phyloP scores from a whole-genome alignment of 2,888 invertebrate species.

The Cryptus armator region DNA sequence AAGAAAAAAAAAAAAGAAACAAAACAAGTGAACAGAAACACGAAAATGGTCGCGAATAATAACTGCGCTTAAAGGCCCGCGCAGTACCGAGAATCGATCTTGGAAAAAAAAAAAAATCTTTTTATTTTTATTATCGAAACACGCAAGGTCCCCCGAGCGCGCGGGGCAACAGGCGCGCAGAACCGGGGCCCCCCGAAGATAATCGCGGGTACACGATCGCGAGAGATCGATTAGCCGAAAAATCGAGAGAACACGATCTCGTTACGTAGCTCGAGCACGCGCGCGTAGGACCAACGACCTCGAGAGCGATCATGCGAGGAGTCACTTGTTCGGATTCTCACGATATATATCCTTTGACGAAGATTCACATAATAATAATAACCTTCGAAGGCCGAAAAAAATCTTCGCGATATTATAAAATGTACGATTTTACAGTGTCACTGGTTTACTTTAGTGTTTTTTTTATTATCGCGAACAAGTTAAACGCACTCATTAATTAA shows the following conservation, averaged over 20 bases:
- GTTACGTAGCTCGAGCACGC: constrained; percentile 57
- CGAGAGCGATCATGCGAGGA: constrained; percentile 26
- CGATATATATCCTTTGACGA: constrained; percentile 6
- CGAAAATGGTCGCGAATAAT: constrained; percentile 40
- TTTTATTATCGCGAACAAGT: not conserved
- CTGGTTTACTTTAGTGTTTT: not conserved
- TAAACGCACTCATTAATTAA: not conserved
- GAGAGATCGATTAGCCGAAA: constrained; percentile 63
- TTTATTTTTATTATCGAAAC: constrained; percentile 5
- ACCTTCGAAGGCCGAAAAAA: not conserved
- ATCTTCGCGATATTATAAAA: not conserved
- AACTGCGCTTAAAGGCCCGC: constrained; percentile 26
- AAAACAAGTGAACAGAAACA: not conserved
- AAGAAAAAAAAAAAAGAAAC: constrained; percentile 17
- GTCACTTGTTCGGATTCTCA: constrained; percentile 23
- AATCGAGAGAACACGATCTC: constrained; percentile 61
- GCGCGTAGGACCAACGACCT: constrained; percentile 53
- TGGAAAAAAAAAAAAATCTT: not conserved
- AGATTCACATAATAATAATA: not conserved
- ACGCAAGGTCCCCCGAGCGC: constrained; percentile 16
- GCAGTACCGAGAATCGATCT: constrained; percentile 51
- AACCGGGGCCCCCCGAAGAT: constrained; percentile 6
- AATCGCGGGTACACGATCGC: constrained; percentile 47
- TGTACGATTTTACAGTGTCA: not conserved
- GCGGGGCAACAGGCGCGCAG: not conserved